These are phyloP conservation scores for Luscinia megarhynchos DNA, from an alignment of 2,797 vertebrate species.

Conservation along the genomic window DNA sequence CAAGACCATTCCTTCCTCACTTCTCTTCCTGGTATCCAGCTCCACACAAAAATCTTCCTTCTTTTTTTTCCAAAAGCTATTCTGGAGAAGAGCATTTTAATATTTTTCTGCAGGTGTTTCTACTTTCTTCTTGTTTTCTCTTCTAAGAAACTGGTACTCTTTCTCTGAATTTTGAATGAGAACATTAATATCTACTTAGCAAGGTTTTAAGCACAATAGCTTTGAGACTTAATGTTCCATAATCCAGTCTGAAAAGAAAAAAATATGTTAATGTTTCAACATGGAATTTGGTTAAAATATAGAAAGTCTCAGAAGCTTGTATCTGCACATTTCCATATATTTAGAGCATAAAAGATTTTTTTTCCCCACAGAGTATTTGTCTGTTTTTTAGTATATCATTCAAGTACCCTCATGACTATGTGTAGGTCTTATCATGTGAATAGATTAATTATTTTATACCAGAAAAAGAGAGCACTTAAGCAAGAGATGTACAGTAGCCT, in stretches of 20 bases:
- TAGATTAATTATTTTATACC: neutral
- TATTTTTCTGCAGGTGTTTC: neutral
- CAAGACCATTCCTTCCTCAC: neutral
- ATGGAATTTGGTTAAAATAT: neutral
- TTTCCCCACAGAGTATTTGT: neutral
- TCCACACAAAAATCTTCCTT: neutral
- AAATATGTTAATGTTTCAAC: neutral
- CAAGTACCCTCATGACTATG: neutral
- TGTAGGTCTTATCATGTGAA: neutral
- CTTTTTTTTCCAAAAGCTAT: rapidly evolving
- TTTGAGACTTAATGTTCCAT: neutral
- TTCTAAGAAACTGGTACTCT: neutral
- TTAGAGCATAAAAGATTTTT: neutral
- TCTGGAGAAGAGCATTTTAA: neutral
- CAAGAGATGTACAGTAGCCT: neutral
- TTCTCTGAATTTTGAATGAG: neutral
- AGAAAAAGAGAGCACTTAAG: neutral
- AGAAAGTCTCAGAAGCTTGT: neutral
- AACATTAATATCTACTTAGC: neutral
- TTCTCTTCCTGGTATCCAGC: neutral
- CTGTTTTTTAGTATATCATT: neutral
- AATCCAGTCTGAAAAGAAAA: neutral
- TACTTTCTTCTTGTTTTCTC: neutral
- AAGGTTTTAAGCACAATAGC: neutral
- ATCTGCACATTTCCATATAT: neutral